These are phyloP conservation scores for Blomia tropicalis DNA, from an alignment of 2,888 invertebrate species.

Conservation along the genomic window DNA sequence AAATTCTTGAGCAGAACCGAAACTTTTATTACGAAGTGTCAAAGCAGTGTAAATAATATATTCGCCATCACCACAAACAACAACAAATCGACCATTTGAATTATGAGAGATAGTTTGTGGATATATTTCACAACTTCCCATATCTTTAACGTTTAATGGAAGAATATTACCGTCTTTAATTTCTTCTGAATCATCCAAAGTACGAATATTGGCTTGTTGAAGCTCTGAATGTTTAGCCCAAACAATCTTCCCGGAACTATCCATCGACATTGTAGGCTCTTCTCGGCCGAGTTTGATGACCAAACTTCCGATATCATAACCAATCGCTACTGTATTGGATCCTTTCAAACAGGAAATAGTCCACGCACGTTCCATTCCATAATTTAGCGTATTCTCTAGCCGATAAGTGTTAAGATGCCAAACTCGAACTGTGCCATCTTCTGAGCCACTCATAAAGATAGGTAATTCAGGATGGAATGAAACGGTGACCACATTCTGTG, in stretches of 20 bases:
- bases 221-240: constrained; percentile 98
- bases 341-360: constrained; percentile 80
- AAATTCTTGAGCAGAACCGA: constrained; percentile 94
- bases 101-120: constrained; percentile 97
- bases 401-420: constrained; percentile 99
- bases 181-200: constrained; percentile 48
- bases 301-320: constrained; percentile 93
- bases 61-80: constrained; percentile 97
- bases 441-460: constrained; percentile 87
- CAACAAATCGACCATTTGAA: constrained; percentile 86
- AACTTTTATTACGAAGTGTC: constrained; percentile 95
- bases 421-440: constrained; percentile 85
- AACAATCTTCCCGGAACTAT: constrained; percentile 90
- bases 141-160: constrained; percentile 86
- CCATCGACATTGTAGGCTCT: constrained; percentile 98
- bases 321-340: constrained; percentile 86
- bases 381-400: constrained; percentile 86
- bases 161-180: constrained; percentile 80
- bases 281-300: constrained; percentile 90
- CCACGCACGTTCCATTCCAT: constrained; percentile 96
- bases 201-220: constrained; percentile 85
- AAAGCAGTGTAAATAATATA: constrained; percentile 99
- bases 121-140: constrained; percentile 98
- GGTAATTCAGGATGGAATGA: constrained; percentile 97
- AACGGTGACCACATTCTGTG: constrained; percentile 74